Conservation (phyloP, 2,797 vertebrate genomes). For the Gallinago solitaria region DNA sequence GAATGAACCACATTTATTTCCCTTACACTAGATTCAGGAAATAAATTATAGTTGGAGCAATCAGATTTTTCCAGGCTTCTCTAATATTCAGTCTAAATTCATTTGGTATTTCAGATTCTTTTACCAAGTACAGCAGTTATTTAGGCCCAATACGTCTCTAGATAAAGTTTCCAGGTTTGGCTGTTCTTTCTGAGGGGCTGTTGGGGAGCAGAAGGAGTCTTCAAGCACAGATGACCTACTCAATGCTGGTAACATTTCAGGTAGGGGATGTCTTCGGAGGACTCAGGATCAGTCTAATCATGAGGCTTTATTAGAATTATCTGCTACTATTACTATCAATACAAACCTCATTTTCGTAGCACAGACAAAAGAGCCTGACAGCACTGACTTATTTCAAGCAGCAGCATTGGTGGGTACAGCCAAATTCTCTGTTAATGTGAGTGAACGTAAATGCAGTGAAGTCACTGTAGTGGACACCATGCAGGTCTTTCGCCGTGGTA, state of each 20-base stretch:
- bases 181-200: not conserved
- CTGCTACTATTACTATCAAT: not conserved
- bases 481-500: not conserved
- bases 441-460: not conserved
- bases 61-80: slow-evolving; percentile 7
- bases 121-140: not conserved
- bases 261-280: not conserved
- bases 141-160: not conserved
- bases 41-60: not conserved
- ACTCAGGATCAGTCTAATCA: not conserved
- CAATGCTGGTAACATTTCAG: not conserved
- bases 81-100: not conserved
- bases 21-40: not conserved
- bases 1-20: slow-evolving; percentile 27
- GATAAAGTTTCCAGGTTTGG: not conserved
- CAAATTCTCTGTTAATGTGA: not conserved
- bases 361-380: not conserved
- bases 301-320: not conserved
- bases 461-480: not conserved
- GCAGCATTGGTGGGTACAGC: not conserved
- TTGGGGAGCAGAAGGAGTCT: not conserved
- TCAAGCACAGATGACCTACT: not conserved
- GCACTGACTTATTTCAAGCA: not conserved
- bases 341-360: not conserved
- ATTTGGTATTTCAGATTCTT: not conserved